Evolutionary conservation across 2,888 invertebrate species (phyloP).

Genomic region (Lasioglossum morio): DNA sequence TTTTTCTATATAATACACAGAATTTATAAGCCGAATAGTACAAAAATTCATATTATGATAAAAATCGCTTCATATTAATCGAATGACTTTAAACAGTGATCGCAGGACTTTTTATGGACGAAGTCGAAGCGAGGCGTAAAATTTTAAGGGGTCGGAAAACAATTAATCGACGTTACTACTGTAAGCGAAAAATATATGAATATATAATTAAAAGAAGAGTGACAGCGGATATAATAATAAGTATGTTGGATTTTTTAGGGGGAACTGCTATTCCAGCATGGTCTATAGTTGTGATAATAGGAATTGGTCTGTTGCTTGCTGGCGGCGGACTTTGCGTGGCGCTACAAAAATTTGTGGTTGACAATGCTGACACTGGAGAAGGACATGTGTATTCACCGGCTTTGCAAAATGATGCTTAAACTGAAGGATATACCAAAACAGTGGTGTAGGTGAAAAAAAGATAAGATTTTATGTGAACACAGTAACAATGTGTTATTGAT

Average conservation of each 20-base stretch:
- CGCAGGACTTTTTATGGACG: conserved; percentile 88
- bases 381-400: conserved; percentile 86
- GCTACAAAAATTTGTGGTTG: conserved; percentile 89
- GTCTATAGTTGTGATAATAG: conserved; percentile 90
- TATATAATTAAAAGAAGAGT: background rate
- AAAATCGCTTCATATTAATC: conserved; percentile 3
- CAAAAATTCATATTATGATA: background rate
- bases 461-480: conserved; percentile 61
- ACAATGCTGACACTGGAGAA: conserved; percentile 85
- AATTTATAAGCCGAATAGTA: background rate
- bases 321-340: conserved; percentile 89
- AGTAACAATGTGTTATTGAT: conserved; percentile 40
- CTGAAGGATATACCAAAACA: conserved; percentile 3
- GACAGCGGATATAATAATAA: background rate
- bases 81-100: conserved; percentile 85
- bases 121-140: conserved; percentile 91
- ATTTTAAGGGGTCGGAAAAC: conserved; percentile 92
- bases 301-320: conserved; percentile 89
- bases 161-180: conserved; percentile 91
- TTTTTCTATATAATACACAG: background rate
- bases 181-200: conserved; percentile 86
- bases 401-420: conserved; percentile 86
- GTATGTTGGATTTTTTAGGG: conserved; percentile 84
- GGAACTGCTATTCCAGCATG: conserved; percentile 91
- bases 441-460: background rate